Evolutionary conservation across 2,113 vertebrate genomes (phyloP).

Genomic region (Lepus europaeus): DNA sequence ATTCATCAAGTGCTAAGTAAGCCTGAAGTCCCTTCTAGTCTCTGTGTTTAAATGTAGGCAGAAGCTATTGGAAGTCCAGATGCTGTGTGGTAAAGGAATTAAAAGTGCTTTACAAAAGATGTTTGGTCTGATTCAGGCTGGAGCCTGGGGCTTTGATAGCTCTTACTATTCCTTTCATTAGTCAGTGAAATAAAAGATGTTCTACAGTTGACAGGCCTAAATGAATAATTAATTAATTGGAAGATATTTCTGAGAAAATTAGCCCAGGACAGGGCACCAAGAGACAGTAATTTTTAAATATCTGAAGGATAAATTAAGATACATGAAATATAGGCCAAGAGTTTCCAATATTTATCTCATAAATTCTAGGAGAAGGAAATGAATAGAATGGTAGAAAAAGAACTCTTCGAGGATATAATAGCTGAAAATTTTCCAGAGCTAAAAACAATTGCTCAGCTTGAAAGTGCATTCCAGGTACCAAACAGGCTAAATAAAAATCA

Average conservation of each 20-base stretch:
- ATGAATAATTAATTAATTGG: constrained; percentile 51
- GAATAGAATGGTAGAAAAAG: background rate
- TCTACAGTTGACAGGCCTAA: constrained; percentile 13
- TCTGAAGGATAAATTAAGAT: constrained; percentile 36
- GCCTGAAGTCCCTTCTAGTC: background rate
- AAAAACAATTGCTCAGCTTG: constrained; percentile 37
- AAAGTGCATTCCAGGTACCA: constrained; percentile 40
- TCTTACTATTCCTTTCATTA: background rate
- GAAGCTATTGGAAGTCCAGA: background rate
- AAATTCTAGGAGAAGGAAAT: background rate
- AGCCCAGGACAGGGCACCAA: background rate
- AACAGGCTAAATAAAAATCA: constrained; percentile 23
- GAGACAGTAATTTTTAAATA: constrained; percentile 7
- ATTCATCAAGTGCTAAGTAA: background rate
- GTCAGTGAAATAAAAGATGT: constrained; percentile 47
- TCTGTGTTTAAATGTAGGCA: constrained; percentile 2
- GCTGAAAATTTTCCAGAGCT: background rate
- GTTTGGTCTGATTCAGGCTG: background rate
- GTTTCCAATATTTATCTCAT: constrained; percentile 14
- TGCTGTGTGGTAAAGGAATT: background rate
- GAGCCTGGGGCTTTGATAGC: background rate
- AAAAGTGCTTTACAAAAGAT: background rate
- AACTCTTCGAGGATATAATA: background rate
- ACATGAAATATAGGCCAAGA: background rate
- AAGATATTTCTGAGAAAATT: constrained; percentile 63